These are phyloP conservation scores for Intellagama lesueurii DNA, from an alignment of 2,797 vertebrate species.

Conservation along the genomic window DNA sequence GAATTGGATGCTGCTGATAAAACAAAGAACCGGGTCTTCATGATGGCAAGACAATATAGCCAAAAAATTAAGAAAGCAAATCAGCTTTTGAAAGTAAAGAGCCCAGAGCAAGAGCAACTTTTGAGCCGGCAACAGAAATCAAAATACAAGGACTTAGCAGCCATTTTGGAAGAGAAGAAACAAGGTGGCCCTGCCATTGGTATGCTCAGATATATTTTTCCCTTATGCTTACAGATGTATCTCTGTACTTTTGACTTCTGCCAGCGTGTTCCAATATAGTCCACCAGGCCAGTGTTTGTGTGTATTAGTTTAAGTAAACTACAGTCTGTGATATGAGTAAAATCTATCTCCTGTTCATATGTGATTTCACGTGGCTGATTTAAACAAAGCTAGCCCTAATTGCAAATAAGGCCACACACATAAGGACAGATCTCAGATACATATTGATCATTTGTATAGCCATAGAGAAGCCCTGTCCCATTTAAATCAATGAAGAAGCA, in stretches of 20 bases:
- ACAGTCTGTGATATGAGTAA: not conserved
- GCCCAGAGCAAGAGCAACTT: conserved; percentile 87
- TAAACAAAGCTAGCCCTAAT: not conserved
- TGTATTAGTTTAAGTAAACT: not conserved
- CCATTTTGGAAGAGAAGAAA: conserved; percentile 96
- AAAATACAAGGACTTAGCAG: conserved; percentile 90
- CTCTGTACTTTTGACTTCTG: not conserved
- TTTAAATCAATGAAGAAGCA: not conserved
- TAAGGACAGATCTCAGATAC: too few species aligned
- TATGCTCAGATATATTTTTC: conserved; percentile 71
- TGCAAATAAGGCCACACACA: too few species aligned
- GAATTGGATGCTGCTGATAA: conserved; percentile 85
- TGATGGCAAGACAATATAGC: conserved; percentile 98
- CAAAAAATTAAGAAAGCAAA: conserved; percentile 99
- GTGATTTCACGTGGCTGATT: not conserved
- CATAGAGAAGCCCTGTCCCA: not conserved
- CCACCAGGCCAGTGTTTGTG: not conserved
- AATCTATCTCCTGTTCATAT: not conserved
- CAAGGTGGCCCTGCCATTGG: conserved; percentile 96
- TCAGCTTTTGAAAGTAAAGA: conserved; percentile 93
- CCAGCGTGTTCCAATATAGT: not conserved
- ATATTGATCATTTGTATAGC: too few species aligned
- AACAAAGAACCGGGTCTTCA: conserved; percentile 91
- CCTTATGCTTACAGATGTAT: not conserved
- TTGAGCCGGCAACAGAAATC: conserved; percentile 79